These are phyloP conservation scores for Lycodopsis pacificus DNA, from an alignment of 2,797 vertebrate species.

Conservation along the genomic window DNA sequence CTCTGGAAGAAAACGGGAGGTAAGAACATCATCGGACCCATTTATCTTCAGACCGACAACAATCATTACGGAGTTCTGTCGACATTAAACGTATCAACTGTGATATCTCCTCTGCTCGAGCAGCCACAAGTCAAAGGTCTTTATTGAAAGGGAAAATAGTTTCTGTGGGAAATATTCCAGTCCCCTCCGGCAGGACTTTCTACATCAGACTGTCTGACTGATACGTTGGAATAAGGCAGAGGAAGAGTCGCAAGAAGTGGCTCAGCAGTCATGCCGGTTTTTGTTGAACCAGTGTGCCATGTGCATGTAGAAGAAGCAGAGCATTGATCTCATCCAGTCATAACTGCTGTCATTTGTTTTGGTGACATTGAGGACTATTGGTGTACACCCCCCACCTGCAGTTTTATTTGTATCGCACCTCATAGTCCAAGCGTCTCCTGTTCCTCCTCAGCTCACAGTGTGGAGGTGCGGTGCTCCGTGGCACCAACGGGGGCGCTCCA, in stretches of 20 bases:
- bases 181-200: not conserved
- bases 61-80: not conserved
- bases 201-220: not conserved
- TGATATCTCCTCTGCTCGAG: not conserved
- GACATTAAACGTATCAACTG: not conserved
- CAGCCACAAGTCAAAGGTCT: not conserved
- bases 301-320: not conserved
- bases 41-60: not conserved
- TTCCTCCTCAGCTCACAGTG: constrained; percentile 57
- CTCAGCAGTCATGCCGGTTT: not conserved
- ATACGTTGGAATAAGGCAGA: not conserved
- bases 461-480: constrained; percentile 54
- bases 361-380: not conserved
- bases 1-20: constrained; percentile 62
- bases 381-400: not conserved
- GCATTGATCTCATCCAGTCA: not conserved
- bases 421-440: not conserved
- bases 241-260: not conserved
- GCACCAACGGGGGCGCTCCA: constrained; percentile 61
- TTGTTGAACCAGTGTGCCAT: not conserved
- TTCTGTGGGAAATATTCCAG: constrained; percentile 8
- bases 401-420: not conserved
- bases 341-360: not conserved
- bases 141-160: constrained; percentile 18
- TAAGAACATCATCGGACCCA: constrained; percentile 20